phyloP scores from a whole-genome alignment of 2,113 vertebrate genomes.

The Chloroceryle aenea region DNA sequence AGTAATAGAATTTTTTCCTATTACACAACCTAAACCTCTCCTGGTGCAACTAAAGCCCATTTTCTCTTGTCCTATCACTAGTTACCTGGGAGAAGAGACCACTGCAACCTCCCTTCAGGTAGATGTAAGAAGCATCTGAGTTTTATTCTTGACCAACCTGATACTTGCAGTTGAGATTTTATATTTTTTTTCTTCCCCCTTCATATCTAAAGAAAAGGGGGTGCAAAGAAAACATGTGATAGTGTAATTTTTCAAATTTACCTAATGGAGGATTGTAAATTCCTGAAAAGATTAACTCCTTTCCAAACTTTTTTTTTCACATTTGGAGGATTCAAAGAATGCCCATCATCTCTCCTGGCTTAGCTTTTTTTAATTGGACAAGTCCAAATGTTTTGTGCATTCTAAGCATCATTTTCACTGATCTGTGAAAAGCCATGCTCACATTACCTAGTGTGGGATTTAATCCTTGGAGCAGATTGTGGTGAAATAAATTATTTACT shows the following conservation, averaged over 20 bases:
- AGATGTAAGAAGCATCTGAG: background rate
- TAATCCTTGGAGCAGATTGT: background rate
- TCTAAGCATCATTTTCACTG: background rate
- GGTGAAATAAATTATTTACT: background rate
- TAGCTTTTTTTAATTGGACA: background rate
- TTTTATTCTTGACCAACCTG: background rate
- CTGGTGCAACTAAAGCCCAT: too few species aligned
- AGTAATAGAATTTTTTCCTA: too few species aligned
- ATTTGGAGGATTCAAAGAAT: background rate
- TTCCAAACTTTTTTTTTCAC: background rate
- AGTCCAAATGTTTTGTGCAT: background rate
- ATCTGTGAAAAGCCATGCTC: background rate
- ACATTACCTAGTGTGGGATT: background rate
- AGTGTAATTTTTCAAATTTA: background rate
- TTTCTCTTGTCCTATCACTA: too few species aligned
- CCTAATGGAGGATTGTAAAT: background rate
- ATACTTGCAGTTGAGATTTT: background rate
- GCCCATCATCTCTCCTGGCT: background rate
- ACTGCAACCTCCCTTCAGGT: too few species aligned
- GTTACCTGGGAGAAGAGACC: too few species aligned
- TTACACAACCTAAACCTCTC: too few species aligned
- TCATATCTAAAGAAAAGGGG: background rate
- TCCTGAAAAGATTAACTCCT: background rate
- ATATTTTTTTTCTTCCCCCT: background rate
- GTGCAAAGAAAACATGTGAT: accelerated